phyloP scores from a whole-genome alignment of 2,888 invertebrate species.

The Noctuana brunneofusca region DNA sequence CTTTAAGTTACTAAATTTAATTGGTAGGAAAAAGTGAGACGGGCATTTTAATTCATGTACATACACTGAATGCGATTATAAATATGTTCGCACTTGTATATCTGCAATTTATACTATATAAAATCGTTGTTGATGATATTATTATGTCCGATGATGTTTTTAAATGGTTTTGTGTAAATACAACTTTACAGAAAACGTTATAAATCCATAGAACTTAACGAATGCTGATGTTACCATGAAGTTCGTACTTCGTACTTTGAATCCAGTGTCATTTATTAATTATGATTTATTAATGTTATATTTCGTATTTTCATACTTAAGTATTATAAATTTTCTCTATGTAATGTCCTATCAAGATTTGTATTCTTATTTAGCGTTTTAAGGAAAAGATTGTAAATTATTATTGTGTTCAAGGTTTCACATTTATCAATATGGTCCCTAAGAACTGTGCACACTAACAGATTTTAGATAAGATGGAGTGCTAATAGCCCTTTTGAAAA shows the following conservation, averaged over 20 bases:
- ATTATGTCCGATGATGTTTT: neutral
- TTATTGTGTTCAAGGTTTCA: constrained; percentile 16
- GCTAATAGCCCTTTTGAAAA: constrained; percentile 11
- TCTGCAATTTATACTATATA: constrained; percentile 51
- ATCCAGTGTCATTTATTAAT: constrained; percentile 46
- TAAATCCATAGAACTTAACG: constrained; percentile 47
- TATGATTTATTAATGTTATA: constrained; percentile 45
- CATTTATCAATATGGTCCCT: constrained; percentile 1
- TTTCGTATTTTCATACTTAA: constrained; percentile 27
- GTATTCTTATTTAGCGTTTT: constrained; percentile 7
- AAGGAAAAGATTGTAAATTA: constrained; percentile 20
- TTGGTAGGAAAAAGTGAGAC: constrained; percentile 49
- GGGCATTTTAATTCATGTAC: constrained; percentile 62
- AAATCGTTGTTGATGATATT: constrained; percentile 48
- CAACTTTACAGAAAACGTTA: constrained; percentile 58
- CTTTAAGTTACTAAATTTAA: constrained; percentile 39
- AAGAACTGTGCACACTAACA: constrained; percentile 29
- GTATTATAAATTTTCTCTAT: constrained; percentile 16
- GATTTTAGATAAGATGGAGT: constrained; percentile 16
- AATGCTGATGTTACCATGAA: constrained; percentile 59
- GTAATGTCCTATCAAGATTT: constrained; percentile 11
- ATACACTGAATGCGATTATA: constrained; percentile 49
- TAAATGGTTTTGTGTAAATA: constrained; percentile 71
- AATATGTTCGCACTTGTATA: constrained; percentile 50
- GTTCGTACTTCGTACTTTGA: constrained; percentile 15